Evolutionary conservation across 2,888 invertebrate species (phyloP).

Genomic region (Trachelus tabidus): DNA sequence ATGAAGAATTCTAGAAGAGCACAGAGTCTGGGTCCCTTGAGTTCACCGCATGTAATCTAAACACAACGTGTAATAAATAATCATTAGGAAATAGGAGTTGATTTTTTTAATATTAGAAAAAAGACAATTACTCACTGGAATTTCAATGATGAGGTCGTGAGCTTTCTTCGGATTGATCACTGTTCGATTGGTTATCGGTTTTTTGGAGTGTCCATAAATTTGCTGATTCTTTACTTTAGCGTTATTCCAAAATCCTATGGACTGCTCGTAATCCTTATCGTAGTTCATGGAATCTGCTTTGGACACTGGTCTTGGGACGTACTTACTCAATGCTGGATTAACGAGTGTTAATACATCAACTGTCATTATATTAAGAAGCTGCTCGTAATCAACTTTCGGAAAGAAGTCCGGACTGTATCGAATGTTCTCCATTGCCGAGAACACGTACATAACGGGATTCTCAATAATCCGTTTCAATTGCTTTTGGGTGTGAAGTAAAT

Average conservation of each 20-base stretch:
- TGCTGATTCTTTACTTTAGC: conserved; percentile 32
- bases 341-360: conserved; percentile 49
- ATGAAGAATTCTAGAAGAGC: conserved; percentile 78
- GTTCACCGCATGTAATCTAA: conserved; percentile 62
- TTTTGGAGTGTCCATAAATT: conserved; percentile 21
- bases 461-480: conserved; percentile 76
- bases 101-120: background rate
- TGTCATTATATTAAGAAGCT: conserved; percentile 72
- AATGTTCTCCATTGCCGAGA: conserved; percentile 77
- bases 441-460: conserved; percentile 77
- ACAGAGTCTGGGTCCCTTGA: conserved; percentile 73
- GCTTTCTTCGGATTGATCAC: conserved; percentile 47
- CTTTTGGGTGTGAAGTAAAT: conserved; percentile 74
- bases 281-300: background rate
- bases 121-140: conserved; percentile 44
- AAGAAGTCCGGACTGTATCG: conserved; percentile 74
- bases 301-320: background rate
- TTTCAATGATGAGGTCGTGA: conserved; percentile 56
- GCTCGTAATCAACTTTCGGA: conserved; percentile 72
- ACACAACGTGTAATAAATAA: background rate
- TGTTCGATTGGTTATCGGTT: conserved; percentile 38
- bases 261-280: conserved; percentile 23
- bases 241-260: conserved; percentile 45
- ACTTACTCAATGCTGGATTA: conserved; percentile 40
- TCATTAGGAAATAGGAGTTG: background rate